Evolutionary conservation across 92 coral and sea anemone genomes (phyloP), one percentile per base, ranked within the genome.

Genomic region (Heteractis magnifica): DNA sequence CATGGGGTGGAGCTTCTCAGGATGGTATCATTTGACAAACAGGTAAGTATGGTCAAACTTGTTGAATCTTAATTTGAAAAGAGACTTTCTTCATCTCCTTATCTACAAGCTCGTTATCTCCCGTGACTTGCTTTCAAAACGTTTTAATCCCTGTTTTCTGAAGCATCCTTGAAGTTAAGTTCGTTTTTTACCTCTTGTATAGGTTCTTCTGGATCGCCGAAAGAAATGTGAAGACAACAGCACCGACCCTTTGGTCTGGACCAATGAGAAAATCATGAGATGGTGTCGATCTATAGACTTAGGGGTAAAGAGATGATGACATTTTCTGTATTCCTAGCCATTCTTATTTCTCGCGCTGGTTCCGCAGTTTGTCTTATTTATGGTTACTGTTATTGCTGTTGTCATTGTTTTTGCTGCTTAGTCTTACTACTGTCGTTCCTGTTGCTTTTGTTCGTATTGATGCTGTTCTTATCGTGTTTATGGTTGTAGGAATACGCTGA

Each of bases 251-350:
- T 55, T 94, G 56, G 98, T 96, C 8, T 96, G 99, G 99, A 94
- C 98, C 53, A 96, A 92, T 82, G 99, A 94, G 56, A 89, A 95
- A 82, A 88, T 96, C 49, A 92, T 87, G 14, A 85, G 89, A 85
- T 96, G 99, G 99, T 96, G 99, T 83, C 92, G 90, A 68, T 90
- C 98, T 41, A 90, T 96, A 48, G 98, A 96, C 87, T 77, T 96
- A 64, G 91, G 92, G 90, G 99, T 96, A 72, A 70, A 92, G 51
- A 64, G 51, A 15, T 21, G 48, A 75, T 49, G 15, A 10, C 78
- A 34, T 34, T 34, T 34, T 34, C 44, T 34, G 44, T 34, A 34
- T 34, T 1, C 44, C 44, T 34, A 34, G 44, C 44, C 44, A 34
- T 34, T 34, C 44, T 2, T 34, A 34, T 34, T 34, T 34, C 44